Base-by-base conservation (phyloP, 2,113 vertebrate species). In the Oenanthe oenanthe region DNA sequence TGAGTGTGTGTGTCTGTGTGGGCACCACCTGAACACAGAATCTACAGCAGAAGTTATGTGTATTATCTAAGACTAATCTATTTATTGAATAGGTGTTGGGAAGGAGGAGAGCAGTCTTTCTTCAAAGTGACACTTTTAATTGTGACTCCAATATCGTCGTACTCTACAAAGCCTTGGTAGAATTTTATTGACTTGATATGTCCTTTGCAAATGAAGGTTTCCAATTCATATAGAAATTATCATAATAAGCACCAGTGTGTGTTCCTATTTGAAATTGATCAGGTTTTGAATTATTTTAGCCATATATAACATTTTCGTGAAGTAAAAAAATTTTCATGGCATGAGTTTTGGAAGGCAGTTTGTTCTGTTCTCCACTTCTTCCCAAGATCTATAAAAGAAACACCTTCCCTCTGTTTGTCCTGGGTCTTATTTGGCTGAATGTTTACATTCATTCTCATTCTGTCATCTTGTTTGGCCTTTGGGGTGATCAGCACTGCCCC, bases 381-480 rank as follows among this genome's bases (percentile, higher is more conserved):
- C 22, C 24, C 28, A 62, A 21, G 17, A 8, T 72, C 4, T 2
- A 47, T 16, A 38, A 62, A 72, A 67, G 54, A 42, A 32, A 6
- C 12, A 7, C 34, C 4, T 74, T 85, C 9, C 25, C 11, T 70
- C 13, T 13, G 10, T 91, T 65, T 71, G 29, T 67, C 15, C 28
- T 62, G 15, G 25, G 17, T 62, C 47, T 62, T 76, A 4, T 18
- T 67, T 92, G 31, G 7, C 38, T 54, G 65, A 34, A 54, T 56
- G 13, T 17, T 10, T 51, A 62, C 31, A 24, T 20, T 42, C 1
- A 1, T 9, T 50, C 10, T 7, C 36, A n/a, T 21, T 47, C 36
- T 34, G 51, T 14, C 12, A 6, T 57, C 31, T 53, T 0, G 0
- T 90, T 56, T 76, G 22, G 20, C 53, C 34, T 58, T 57, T 13